These are phyloP conservation scores for Lepus americanus DNA, from an alignment of 2,113 vertebrate genomes.

Conservation along the genomic window DNA sequence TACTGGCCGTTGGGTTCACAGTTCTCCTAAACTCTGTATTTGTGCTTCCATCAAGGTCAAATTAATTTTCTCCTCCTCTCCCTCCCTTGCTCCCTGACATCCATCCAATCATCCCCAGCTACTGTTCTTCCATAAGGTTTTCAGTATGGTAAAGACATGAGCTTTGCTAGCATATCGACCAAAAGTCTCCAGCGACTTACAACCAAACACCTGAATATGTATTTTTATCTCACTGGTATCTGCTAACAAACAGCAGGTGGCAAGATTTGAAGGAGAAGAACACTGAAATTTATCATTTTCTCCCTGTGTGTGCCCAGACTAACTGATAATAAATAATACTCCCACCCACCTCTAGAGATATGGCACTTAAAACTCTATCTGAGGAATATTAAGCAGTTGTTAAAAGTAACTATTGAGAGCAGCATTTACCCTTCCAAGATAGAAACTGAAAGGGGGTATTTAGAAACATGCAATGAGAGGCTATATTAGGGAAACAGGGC, in stretches of 20 bases:
- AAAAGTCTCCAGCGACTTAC: neutral
- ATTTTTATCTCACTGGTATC: neutral
- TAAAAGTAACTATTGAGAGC: constrained; percentile 50
- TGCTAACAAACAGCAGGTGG: neutral
- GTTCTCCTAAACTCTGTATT: neutral
- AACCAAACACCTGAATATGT: neutral
- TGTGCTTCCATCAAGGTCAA: neutral
- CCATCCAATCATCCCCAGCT: neutral
- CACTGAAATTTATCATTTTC: neutral
- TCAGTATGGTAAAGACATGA: neutral
- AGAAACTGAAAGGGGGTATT: no score
- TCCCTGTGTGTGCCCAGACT: neutral
- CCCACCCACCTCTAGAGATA: neutral
- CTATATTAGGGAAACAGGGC: neutral
- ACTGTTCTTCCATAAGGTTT: neutral
- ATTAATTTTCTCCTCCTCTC: no score
- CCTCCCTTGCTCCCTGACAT: no score
- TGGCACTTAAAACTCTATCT: neutral
- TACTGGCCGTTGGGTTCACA: rapidly evolving
- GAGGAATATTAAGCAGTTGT: constrained; percentile 1
- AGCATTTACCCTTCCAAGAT: no score
- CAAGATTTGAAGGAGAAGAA: neutral
- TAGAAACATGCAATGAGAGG: neutral
- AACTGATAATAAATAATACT: neutral
- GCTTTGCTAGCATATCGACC: neutral